phyloP scores from a whole-genome alignment of 2,888 invertebrate species.

The Leucoma salicis region DNA sequence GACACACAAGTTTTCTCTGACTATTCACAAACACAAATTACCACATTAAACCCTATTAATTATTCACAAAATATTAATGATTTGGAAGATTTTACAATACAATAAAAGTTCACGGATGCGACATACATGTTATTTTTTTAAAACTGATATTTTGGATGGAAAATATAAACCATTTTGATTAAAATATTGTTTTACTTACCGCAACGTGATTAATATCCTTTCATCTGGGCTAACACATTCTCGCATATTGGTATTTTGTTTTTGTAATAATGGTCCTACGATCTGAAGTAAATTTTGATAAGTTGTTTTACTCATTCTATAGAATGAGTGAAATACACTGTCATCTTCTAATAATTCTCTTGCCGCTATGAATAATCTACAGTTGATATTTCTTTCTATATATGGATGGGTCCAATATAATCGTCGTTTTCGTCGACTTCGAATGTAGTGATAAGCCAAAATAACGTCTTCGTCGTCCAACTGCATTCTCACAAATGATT shows the following conservation, averaged over 20 bases:
- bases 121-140: too few relatives aligned
- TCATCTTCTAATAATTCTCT: constrained; percentile 12
- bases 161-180: too few relatives aligned
- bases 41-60: too few relatives aligned
- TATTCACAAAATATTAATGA: too few relatives aligned
- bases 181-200: too few relatives aligned
- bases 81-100: too few relatives aligned
- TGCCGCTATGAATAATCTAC: constrained; percentile 12
- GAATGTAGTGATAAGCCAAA: constrained; percentile 15
- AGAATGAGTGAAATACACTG: constrained; percentile 9
- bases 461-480: constrained; percentile 15
- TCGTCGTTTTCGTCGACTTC: constrained; percentile 11
- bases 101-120: too few relatives aligned
- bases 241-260: not conserved
- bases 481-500: constrained; percentile 6
- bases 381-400: constrained; percentile 8
- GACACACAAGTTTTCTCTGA: too few relatives aligned
- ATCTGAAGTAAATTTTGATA: not conserved
- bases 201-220: not conserved
- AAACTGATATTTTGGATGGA: too few relatives aligned
- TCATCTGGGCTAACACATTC: not conserved
- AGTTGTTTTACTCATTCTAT: constrained; percentile 7
- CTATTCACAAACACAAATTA: too few relatives aligned
- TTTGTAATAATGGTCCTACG: not conserved
- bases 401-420: constrained; percentile 4